These are phyloP conservation scores for Entomobrya multifasciata DNA, from an alignment of 2,888 invertebrate species.

Conservation along the genomic window DNA sequence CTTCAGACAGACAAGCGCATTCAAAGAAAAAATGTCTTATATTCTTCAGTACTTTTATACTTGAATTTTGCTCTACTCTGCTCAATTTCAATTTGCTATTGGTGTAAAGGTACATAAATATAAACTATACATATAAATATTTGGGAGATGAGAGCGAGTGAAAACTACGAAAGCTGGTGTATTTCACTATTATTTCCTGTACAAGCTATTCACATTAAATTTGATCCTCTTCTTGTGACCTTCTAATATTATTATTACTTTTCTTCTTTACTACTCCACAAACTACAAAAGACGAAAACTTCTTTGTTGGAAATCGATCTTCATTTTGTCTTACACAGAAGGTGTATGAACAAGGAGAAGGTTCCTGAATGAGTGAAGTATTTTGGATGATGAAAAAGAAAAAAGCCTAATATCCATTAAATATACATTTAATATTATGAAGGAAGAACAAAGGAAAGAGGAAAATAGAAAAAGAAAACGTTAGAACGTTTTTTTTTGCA, in stretches of 20 bases:
- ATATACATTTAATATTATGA: constrained; percentile 36
- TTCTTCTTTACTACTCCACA: constrained; percentile 5
- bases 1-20: no score
- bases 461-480: constrained; percentile 10
- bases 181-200: not conserved
- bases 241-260: constrained; percentile 61
- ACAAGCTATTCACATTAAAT: constrained; percentile 35
- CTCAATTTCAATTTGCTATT: constrained; percentile 29
- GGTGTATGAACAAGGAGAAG: no score
- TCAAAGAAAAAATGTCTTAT: no score
- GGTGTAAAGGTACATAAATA: no score
- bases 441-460: not conserved
- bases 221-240: constrained; percentile 46
- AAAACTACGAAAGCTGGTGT: constrained; percentile 13
- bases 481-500: not conserved
- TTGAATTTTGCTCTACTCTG: not conserved
- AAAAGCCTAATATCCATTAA: constrained; percentile 40
- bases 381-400: not conserved
- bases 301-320: constrained; percentile 45
- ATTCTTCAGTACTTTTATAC: no score
- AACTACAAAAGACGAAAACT: constrained; percentile 14
- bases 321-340: not conserved
- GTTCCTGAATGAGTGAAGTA: no score
- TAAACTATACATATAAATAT: not conserved
- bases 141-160: constrained; percentile 25